Conservation (phyloP, 2,888 invertebrate genomes). For the Eristalis pertinax region DNA sequence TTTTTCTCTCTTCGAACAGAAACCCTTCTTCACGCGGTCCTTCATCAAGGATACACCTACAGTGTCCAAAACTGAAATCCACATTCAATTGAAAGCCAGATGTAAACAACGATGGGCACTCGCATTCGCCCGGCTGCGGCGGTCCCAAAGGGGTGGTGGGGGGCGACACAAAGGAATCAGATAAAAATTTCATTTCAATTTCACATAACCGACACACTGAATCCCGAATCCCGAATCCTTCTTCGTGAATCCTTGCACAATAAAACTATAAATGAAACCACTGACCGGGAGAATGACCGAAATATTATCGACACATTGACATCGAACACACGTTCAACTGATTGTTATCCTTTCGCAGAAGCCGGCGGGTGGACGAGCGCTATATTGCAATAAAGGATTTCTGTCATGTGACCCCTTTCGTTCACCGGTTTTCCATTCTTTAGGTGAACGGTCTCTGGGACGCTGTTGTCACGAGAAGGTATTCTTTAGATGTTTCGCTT, state of each 20-base stretch:
- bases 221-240: conserved; percentile 2
- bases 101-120: conserved; percentile 57
- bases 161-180: conserved; percentile 57
- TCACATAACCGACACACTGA: conserved; percentile 63
- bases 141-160: not conserved
- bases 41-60: conserved; percentile 20
- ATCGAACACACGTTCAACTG: conserved; percentile 69
- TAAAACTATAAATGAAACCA: conserved; percentile 68
- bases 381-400: conserved; percentile 47
- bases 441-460: not conserved
- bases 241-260: conserved; percentile 51
- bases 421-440: not conserved
- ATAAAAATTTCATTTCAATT: conserved; percentile 72
- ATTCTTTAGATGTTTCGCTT: conserved; percentile 63
- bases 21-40: not conserved
- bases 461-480: conserved; percentile 37
- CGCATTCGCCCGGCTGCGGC: not conserved
- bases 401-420: not conserved
- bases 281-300: conserved; percentile 69
- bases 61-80: not conserved
- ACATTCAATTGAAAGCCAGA: conserved; percentile 43
- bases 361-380: not conserved
- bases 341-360: conserved; percentile 62
- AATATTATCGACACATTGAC: conserved; percentile 72
- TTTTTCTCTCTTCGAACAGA: conserved; percentile 32